Percentiles rank a stretch among this genome's conserved stretches.
Conservation (phyloP, 2,113 vertebrate genomes). For the Phyllopteryx taeniolatus region DNA sequence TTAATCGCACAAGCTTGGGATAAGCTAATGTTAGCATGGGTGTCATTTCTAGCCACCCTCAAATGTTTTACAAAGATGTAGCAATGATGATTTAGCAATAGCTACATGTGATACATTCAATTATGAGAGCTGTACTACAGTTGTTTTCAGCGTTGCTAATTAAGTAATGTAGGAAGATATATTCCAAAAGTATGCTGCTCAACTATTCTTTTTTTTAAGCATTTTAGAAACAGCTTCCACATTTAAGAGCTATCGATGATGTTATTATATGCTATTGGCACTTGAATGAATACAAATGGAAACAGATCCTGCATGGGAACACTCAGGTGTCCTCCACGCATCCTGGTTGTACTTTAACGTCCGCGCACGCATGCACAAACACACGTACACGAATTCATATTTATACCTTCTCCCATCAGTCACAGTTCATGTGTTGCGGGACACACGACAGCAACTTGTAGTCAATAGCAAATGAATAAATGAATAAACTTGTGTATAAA, state of each 20-base stretch:
- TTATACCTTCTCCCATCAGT: constrained; percentile 18
- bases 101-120: too few relatives aligned
- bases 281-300: constrained; percentile 9
- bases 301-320: constrained; percentile 25
- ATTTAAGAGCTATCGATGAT: constrained; percentile 39
- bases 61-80: too few relatives aligned
- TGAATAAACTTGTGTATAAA: constrained; percentile 62
- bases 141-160: neutral
- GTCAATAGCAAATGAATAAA: constrained; percentile 50
- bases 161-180: constrained; percentile 5
- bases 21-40: too few relatives aligned
- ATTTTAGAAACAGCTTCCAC: neutral
- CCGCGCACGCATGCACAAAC: neutral
- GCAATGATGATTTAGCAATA: too few relatives aligned
- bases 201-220: neutral
- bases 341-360: constrained; percentile 4
- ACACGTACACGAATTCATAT: neutral
- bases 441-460: constrained; percentile 46
- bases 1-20: too few relatives aligned
- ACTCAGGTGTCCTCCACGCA: constrained; percentile 13
- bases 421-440: constrained; percentile 20
- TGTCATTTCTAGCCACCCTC: too few relatives aligned
- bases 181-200: constrained; percentile 7
- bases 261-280: constrained; percentile 34
- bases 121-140: too few relatives aligned